Evolutionary conservation across 2,888 invertebrate genomes (phyloP), one percentile per base, ranked within the genome.

Genomic region (Cheilosia variabilis): DNA sequence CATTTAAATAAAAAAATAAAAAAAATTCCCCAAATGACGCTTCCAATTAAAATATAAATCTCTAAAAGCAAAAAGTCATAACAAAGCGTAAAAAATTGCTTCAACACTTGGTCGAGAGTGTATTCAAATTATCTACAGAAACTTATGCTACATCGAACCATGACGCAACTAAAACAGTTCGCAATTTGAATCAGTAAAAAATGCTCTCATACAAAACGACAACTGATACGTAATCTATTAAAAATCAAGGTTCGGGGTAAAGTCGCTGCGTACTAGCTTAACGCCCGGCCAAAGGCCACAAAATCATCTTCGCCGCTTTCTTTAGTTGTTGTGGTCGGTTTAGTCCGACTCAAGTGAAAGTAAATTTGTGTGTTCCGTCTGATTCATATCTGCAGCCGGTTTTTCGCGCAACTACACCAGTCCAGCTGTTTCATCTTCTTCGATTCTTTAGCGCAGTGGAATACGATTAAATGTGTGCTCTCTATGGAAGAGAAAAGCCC

Each of bases 301-400:
- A 57, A 34, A 31, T 57, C 31, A 9, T 52, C 24, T 50, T 41
- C 22, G 22, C 22, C 41, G 41, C 22, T 24, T 52, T 22, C 19
- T 13, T 53, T 43, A n/a, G 17, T 37, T 37, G 17, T 19, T 57
- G 34, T 57, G 19, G 19, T 34, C 57, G 34, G n/a, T 55, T 27
- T 31, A 17, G 22, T 19, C 24, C 22, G 41, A 24, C 24, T 22
- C 24, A 6, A 60, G 60, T 60, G 60, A 60, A 60, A 60, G 60
- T 43, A 15, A 43, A 60, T 60, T 9, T 52, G 19, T 17, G 43
- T n/a, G 19, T 37, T 58, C 6, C 43, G 60, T 4, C 43, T 17
- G 41, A 60, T 52, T 52, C 24, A 15, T 52, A 24, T 52, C 52
- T 52, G 24, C 24, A 52, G 4, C 57, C 15, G 43, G 60, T 43